These are phyloP conservation scores for Menidia beryllina DNA, from an alignment of 2,113 vertebrate genomes.

Conservation along the genomic window DNA sequence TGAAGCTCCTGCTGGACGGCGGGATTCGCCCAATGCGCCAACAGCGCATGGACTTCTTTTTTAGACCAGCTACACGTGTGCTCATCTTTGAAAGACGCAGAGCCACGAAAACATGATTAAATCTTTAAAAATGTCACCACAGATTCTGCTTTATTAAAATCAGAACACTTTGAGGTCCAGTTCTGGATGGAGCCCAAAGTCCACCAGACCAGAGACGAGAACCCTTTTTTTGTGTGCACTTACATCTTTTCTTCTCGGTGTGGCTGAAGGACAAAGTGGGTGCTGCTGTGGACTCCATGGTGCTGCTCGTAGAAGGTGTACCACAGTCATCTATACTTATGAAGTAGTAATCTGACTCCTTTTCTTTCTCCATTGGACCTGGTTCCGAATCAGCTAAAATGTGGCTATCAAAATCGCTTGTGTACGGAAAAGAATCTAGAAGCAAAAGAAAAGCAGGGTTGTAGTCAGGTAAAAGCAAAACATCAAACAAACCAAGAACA, in stretches of 20 bases:
- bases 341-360: slow-evolving; percentile 6
- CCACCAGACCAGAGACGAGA: too few relatives aligned
- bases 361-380: neutral
- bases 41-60: slow-evolving; percentile 37
- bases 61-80: slow-evolving; percentile 25
- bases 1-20: slow-evolving; percentile 34
- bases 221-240: neutral
- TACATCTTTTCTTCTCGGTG: neutral
- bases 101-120: too few relatives aligned
- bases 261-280: neutral
- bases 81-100: slow-evolving; percentile 6
- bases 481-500: too few relatives aligned
- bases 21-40: slow-evolving; percentile 46
- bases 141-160: too few relatives aligned
- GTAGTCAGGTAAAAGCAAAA: too few relatives aligned
- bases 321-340: slow-evolving; percentile 14
- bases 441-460: neutral
- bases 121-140: neutral
- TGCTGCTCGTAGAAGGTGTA: slow-evolving; percentile 7
- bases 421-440: neutral
- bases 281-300: neutral
- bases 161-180: too few relatives aligned
- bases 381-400: neutral
- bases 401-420: neutral
- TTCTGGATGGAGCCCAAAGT: too few relatives aligned